Evolutionary conservation across 2,113 vertebrate genomes (phyloP).

Genomic region (Calcarius ornatus): DNA sequence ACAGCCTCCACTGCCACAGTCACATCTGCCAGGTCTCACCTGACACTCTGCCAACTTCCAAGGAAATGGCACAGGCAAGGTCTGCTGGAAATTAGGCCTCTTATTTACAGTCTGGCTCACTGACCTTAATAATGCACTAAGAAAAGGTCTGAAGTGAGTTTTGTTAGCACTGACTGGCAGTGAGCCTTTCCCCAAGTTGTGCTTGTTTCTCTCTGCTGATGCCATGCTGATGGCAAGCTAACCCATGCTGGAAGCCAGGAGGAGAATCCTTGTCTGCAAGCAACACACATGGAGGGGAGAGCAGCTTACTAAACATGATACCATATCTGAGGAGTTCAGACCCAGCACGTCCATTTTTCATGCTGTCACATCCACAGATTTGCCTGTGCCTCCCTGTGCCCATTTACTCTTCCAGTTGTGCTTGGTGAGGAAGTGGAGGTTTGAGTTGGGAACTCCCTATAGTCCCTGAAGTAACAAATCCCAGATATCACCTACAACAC

Average conservation of each 20-base stretch:
- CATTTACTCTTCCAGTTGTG: background rate
- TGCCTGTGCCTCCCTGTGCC: background rate
- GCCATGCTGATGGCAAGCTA: background rate
- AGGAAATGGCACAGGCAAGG: background rate
- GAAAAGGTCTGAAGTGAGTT: background rate
- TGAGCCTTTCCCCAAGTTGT: background rate
- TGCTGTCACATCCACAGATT: background rate
- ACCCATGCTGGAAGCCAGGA: background rate
- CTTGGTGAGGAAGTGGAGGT: background rate
- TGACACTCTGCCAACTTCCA: background rate
- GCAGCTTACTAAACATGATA: background rate
- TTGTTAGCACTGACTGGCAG: background rate
- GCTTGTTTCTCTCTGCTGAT: background rate
- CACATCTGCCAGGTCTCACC: background rate
- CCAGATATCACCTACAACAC: rapidly evolving
- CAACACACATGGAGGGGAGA: background rate
- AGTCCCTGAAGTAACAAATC: background rate
- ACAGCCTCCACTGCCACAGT: background rate
- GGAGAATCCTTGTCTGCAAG: background rate
- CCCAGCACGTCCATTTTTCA: background rate
- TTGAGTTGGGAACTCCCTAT: background rate
- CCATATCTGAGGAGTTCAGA: background rate
- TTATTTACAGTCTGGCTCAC: background rate
- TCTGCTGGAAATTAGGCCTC: background rate
- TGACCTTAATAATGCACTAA: background rate